Percentiles rank a stretch among this genome's conserved stretches.
Evolutionary conservation across 2,888 invertebrate species (phyloP).

Genomic region (Tenthredo amoena): DNA sequence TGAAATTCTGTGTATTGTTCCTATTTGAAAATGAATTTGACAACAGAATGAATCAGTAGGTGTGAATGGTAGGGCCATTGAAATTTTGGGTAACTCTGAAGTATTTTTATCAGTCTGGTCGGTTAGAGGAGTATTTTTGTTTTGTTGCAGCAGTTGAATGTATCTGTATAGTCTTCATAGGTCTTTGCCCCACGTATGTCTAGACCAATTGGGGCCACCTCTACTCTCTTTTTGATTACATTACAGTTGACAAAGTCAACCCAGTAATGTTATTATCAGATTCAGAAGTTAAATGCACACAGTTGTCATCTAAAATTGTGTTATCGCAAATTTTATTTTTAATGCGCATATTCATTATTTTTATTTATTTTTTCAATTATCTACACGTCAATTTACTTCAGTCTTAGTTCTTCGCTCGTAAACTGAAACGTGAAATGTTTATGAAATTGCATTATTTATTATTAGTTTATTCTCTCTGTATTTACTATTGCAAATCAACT

Average conservation of each 20-base stretch:
- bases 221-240: constrained; percentile 42
- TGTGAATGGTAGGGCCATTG: neutral
- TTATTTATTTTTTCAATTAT: neutral
- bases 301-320: neutral
- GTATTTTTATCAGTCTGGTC: constrained; percentile 40
- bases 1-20: neutral
- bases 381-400: neutral
- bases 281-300: neutral
- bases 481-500: neutral
- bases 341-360: constrained; percentile 9
- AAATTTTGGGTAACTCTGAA: constrained; percentile 25
- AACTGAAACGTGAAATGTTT: neutral
- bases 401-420: neutral
- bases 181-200: constrained; percentile 43
- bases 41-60: neutral
- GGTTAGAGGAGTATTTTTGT: constrained; percentile 31
- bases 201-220: constrained; percentile 47
- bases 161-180: constrained; percentile 32
- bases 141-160: constrained; percentile 23
- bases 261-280: constrained; percentile 17
- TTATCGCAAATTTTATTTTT: neutral
- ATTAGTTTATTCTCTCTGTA: neutral
- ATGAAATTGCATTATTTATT: neutral
- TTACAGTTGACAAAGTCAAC: constrained; percentile 46
- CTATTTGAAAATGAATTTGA: neutral